Evolutionary conservation across 2,113 vertebrate genomes (phyloP).

Genomic region (Malurus alboscapulatus): DNA sequence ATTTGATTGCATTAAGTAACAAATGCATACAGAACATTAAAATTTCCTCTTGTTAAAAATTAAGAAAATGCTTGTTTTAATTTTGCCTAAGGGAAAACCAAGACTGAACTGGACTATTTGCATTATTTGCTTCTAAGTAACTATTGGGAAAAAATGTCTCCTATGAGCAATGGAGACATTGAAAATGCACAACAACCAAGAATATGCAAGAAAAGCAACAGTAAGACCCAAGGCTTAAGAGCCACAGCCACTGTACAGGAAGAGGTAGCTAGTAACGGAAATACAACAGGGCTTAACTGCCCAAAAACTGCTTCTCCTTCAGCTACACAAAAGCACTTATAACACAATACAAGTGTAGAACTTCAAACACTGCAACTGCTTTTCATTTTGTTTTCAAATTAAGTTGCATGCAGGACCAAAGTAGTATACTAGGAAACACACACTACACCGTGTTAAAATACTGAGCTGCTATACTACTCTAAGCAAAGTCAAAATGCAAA

Average conservation of each 20-base stretch:
- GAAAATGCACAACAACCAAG: neutral
- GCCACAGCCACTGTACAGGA: neutral
- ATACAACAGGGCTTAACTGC: neutral
- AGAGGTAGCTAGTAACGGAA: neutral
- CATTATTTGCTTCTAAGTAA: neutral
- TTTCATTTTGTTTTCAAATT: neutral
- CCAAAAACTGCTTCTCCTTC: neutral
- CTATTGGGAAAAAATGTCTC: neutral
- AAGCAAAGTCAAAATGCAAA: neutral
- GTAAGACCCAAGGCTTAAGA: neutral
- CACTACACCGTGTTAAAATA: neutral
- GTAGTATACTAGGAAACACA: neutral
- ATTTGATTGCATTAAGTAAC: neutral
- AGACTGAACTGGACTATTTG: neutral
- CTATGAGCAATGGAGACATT: neutral
- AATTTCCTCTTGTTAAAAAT: neutral
- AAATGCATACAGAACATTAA: neutral
- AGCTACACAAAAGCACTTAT: neutral
- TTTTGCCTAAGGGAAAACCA: neutral
- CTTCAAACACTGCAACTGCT: fast-evolving
- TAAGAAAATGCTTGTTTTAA: neutral
- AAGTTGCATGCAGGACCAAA: neutral
- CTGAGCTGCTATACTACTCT: neutral
- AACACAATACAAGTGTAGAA: neutral
- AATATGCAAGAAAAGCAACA: neutral